These are phyloP conservation scores for Sebastes itinus DNA, from an alignment of 2,797 vertebrate species.

Conservation along the genomic window DNA sequence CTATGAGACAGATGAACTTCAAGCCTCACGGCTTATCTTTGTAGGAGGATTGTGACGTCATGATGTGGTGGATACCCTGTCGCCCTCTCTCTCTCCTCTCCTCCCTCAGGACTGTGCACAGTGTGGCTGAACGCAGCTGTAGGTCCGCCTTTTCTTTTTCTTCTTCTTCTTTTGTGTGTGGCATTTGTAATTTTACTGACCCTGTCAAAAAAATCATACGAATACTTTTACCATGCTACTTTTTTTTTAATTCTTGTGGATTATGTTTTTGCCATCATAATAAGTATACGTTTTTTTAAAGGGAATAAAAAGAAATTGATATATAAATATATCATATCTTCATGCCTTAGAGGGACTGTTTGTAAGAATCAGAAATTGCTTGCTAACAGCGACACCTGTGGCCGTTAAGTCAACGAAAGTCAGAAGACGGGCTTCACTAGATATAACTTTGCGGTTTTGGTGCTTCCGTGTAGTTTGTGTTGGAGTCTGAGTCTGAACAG, in stretches of 20 bases:
- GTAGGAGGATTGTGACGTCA: conserved; percentile 75
- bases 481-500: too few species aligned
- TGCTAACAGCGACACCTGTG: too few species aligned
- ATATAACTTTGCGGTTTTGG: too few species aligned
- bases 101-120: background rate
- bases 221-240: background rate
- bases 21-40: conserved; percentile 64
- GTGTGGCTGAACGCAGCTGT: background rate
- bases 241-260: background rate
- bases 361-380: too few species aligned
- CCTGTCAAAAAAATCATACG: background rate
- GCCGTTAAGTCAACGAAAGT: too few species aligned
- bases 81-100: conserved; percentile 19
- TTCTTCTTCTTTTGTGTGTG: background rate
- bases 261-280: background rate
- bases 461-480: too few species aligned
- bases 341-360: too few species aligned
- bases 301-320: too few species aligned
- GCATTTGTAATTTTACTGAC: background rate
- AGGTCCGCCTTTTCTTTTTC: background rate
- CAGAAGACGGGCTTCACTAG: too few species aligned
- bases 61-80: background rate
- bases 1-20: conserved; percentile 42
- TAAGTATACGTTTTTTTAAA: background rate
- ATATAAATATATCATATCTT: too few species aligned